Percentiles rank a stretch among this genome's conserved stretches.
phyloP scores from a whole-genome alignment of 2,797 vertebrate species.

The Pachyuromys duprasi region DNA sequence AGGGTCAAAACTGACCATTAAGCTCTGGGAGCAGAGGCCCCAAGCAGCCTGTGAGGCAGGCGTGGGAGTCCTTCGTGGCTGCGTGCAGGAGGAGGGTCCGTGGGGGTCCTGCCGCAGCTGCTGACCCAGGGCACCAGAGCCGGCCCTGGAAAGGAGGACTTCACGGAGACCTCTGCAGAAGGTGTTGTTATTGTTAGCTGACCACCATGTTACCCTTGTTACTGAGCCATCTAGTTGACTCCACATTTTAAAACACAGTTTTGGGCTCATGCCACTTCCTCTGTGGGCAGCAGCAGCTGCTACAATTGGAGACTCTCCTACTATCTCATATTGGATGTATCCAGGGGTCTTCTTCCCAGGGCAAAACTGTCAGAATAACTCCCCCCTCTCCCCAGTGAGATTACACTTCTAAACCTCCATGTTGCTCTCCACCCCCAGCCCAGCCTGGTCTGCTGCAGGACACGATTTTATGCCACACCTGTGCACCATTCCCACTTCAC shows the following conservation, averaged over 20 bases:
- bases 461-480: rapidly evolving
- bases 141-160: too few relatives aligned
- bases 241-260: slow-evolving; percentile 10
- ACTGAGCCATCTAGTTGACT: not conserved
- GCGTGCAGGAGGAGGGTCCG: not conserved
- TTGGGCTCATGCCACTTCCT: not conserved
- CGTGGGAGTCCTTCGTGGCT: not conserved
- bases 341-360: not conserved
- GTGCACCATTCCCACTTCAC: rapidly evolving
- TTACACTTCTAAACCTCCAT: not conserved
- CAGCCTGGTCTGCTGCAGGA: too few relatives aligned
- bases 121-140: not conserved
- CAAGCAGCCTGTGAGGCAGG: not conserved
- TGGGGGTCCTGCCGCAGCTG: not conserved
- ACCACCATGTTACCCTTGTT: rapidly evolving
- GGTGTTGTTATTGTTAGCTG: not conserved
- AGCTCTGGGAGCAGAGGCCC: not conserved
- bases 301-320: not conserved
- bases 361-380: not conserved
- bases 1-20: not conserved
- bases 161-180: not conserved
- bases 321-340: not conserved
- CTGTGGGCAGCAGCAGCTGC: not conserved
- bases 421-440: not conserved
- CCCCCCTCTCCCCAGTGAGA: not conserved